A percentile compares a stretch with the other conserved stretches of the same genome.
These are phyloP conservation scores for Scaptodrosophila lebanonensis DNA, from an alignment of 1,140 invertebrate species.

Conservation along the genomic window DNA sequence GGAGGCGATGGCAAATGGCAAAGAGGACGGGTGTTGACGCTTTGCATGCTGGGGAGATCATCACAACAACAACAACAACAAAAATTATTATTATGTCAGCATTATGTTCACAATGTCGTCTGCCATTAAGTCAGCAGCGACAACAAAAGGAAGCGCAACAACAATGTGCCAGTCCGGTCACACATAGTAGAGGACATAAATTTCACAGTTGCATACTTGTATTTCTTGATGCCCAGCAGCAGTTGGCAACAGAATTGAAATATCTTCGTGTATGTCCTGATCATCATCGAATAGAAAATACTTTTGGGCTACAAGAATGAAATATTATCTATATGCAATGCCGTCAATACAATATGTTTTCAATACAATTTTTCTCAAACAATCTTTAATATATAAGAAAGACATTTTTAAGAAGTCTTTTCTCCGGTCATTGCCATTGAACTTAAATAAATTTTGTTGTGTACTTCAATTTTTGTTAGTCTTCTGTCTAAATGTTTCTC, in stretches of 20 bases:
- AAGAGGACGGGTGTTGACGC: slow-evolving; percentile 5
- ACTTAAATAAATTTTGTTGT: too few relatives aligned
- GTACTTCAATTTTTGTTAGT: too few relatives aligned
- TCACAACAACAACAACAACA: slow-evolving; percentile 38
- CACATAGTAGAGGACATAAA: slow-evolving; percentile 67
- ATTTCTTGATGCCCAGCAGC: background rate
- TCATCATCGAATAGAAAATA: too few relatives aligned
- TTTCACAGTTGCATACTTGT: slow-evolving; percentile 26
- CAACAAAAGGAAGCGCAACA: slow-evolving; percentile 11
- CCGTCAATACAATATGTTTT: too few relatives aligned
- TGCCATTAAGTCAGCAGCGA: slow-evolving; percentile 63
- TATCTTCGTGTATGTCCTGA: background rate
- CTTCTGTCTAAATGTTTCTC: too few relatives aligned
- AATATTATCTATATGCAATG: too few relatives aligned
- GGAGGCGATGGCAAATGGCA: background rate
- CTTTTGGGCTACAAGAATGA: too few relatives aligned
- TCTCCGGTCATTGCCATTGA: too few relatives aligned
- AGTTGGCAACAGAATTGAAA: background rate
- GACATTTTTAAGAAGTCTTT: too few relatives aligned
- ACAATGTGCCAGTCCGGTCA: slow-evolving; percentile 30
- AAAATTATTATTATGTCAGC: slow-evolving; percentile 72
- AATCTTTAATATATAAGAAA: too few relatives aligned
- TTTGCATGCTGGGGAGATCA: slow-evolving; percentile 66
- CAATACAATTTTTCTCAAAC: too few relatives aligned
- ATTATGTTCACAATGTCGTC: slow-evolving; percentile 73